These are phyloP conservation scores for Lottia gigantea DNA, from an alignment of 2,888 invertebrate genomes.

Conservation along the genomic window DNA sequence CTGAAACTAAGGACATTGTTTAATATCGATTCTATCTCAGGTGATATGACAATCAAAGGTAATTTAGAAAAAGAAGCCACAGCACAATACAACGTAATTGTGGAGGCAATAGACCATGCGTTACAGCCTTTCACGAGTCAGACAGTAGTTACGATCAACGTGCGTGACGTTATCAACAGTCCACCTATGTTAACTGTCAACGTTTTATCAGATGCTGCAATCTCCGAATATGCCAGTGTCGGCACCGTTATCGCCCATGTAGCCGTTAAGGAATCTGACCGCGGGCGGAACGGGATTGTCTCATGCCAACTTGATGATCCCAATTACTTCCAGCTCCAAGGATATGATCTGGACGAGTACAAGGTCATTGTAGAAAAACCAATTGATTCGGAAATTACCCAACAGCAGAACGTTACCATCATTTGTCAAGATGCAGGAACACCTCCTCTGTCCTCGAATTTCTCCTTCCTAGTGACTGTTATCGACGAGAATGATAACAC, in stretches of 20 bases:
- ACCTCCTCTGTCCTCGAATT: slow-evolving; percentile 48
- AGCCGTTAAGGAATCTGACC: slow-evolving; percentile 56
- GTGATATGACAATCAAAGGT: slow-evolving; percentile 49
- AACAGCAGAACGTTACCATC: slow-evolving; percentile 48
- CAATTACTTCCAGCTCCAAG: slow-evolving; percentile 43
- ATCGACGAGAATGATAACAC: slow-evolving; percentile 62
- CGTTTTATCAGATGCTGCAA: slow-evolving; percentile 35
- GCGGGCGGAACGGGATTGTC: slow-evolving; percentile 55
- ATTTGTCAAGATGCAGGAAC: slow-evolving; percentile 57
- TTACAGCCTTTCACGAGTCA: slow-evolving; percentile 47
- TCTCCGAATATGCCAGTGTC: slow-evolving; percentile 51
- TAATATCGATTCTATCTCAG: slow-evolving; percentile 42
- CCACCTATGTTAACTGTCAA: slow-evolving; percentile 78
- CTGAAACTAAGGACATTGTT: slow-evolving; percentile 46
- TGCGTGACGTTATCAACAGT: slow-evolving; percentile 91
- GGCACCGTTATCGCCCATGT: slow-evolving; percentile 59
- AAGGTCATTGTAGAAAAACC: slow-evolving; percentile 50
- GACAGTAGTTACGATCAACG: slow-evolving; percentile 62
- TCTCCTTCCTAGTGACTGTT: slow-evolving; percentile 52
- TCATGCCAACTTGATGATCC: slow-evolving; percentile 37
- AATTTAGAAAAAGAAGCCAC: slow-evolving; percentile 46
- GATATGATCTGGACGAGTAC: slow-evolving; percentile 46
- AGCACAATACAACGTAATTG: slow-evolving; percentile 46
- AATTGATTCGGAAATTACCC: slow-evolving; percentile 54
- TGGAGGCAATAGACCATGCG: slow-evolving; percentile 52